Evolutionary conservation across 2,888 invertebrate genomes (phyloP).

Genomic region (Strigamia maritima): DNA sequence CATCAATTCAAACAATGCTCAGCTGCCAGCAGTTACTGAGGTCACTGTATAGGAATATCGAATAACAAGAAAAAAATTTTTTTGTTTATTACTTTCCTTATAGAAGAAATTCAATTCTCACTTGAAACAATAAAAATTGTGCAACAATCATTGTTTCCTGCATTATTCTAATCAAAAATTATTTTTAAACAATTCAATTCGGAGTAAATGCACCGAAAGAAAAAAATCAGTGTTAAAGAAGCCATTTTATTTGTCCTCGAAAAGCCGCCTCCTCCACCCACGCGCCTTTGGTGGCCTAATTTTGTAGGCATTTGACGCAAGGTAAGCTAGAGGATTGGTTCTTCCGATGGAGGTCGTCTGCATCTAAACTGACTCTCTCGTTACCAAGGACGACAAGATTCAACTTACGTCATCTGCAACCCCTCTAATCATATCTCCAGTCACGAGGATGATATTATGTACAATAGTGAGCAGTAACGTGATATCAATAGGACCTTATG

Average conservation of each 20-base stretch:
- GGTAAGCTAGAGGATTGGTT: conserved; percentile 24
- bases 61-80: background rate
- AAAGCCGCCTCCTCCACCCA: conserved; percentile 18
- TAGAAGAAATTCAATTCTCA: too few species aligned
- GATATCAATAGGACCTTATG: background rate
- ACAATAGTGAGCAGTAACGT: background rate
- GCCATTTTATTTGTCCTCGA: conserved; percentile 8
- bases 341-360: conserved; percentile 15
- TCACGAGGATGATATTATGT: conserved; percentile 9
- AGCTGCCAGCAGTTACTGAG: background rate
- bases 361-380: conserved; percentile 16
- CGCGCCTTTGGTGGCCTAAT: conserved; percentile 8
- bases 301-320: conserved; percentile 7
- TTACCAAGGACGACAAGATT: conserved; percentile 13
- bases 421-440: conserved; percentile 1
- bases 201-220: too few species aligned
- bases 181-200: too few species aligned
- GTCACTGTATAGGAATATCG: background rate
- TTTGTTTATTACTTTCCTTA: too few species aligned
- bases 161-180: too few species aligned
- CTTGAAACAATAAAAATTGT: too few species aligned
- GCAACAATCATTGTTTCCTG: too few species aligned
- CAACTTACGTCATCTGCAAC: conserved; percentile 9
- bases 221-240: background rate
- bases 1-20: background rate